Conservation (phyloP, 2,113 vertebrate species). For the Microcebus griseorufus region DNA sequence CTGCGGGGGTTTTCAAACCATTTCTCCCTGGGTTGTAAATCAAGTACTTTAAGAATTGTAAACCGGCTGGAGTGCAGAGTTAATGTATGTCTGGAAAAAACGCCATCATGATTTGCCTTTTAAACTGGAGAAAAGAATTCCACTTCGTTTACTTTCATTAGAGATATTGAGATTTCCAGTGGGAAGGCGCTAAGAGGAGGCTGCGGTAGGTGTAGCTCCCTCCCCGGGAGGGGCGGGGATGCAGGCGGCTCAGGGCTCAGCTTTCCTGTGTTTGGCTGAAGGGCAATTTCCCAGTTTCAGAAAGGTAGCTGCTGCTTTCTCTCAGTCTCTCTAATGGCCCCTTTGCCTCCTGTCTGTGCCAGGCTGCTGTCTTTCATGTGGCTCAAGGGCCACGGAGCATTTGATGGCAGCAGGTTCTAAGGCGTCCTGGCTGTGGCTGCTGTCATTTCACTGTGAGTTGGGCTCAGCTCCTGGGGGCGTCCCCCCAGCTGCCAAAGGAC, state of each 20-base stretch:
- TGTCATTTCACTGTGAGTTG: neutral
- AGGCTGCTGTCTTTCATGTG: neutral
- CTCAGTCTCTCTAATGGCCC: neutral
- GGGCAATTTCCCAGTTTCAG: neutral
- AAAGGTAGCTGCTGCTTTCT: neutral
- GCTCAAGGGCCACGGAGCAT: neutral
- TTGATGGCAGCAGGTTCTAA: neutral
- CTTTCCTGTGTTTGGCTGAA: neutral
- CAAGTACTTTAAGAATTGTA: constrained; percentile 56
- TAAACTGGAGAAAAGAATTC: constrained; percentile 27
- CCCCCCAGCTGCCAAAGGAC: neutral
- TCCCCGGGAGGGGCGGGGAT: neutral
- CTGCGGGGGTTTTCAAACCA: constrained; percentile 42
- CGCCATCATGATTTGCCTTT: neutral
- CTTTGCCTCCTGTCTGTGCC: neutral
- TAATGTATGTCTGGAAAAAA: constrained; percentile 58
- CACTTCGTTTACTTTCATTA: neutral
- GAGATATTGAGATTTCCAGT: neutral
- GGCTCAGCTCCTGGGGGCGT: neutral
- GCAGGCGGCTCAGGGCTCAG: neutral
- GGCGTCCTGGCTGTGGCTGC: neutral
- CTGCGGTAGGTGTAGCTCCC: neutral
- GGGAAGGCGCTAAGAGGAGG: neutral
- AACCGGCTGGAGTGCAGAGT: constrained; percentile 35
- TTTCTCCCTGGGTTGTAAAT: constrained; percentile 49